A percentile compares a stretch with the other conserved stretches of the same genome.
Evolutionary conservation across 2,113 vertebrate species (phyloP).

Genomic region (Zootoca vivipara): DNA sequence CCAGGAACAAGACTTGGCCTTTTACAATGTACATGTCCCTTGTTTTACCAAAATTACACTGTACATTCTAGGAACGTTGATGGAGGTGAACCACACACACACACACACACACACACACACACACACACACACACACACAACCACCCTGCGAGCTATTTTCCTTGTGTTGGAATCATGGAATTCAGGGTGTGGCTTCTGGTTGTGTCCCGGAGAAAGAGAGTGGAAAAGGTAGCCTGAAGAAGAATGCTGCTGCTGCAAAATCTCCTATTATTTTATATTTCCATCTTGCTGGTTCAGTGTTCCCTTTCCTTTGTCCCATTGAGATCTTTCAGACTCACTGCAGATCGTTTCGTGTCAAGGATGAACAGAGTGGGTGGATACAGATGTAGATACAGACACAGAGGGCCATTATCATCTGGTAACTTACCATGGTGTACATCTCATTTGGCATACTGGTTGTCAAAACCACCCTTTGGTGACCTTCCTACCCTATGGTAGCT

Average conservation of each 20-base stretch:
- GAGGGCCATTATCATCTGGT: background rate
- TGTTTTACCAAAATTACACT: background rate
- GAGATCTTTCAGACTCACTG: conserved; percentile 1
- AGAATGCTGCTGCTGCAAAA: background rate
- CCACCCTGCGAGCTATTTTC: background rate
- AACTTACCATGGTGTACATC: background rate
- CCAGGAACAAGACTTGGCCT: background rate
- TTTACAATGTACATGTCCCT: background rate
- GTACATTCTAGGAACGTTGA: background rate
- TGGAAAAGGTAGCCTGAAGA: background rate
- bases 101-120: too few relatives aligned
- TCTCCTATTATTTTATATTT: background rate
- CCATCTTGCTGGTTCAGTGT: background rate
- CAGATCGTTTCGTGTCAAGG: background rate
- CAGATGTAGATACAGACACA: background rate
- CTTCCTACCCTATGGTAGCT: background rate
- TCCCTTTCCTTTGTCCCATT: background rate
- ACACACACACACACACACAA: too few relatives aligned
- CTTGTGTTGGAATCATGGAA: background rate
- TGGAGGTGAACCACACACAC: background rate
- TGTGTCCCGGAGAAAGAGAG: background rate
- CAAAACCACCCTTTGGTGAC: background rate
- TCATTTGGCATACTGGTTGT: background rate
- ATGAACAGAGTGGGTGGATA: background rate
- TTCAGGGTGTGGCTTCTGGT: conserved; percentile 1